These are phyloP conservation scores for Branchinecta lynchi DNA, from an alignment of 1,140 invertebrate genomes.

Conservation along the genomic window DNA sequence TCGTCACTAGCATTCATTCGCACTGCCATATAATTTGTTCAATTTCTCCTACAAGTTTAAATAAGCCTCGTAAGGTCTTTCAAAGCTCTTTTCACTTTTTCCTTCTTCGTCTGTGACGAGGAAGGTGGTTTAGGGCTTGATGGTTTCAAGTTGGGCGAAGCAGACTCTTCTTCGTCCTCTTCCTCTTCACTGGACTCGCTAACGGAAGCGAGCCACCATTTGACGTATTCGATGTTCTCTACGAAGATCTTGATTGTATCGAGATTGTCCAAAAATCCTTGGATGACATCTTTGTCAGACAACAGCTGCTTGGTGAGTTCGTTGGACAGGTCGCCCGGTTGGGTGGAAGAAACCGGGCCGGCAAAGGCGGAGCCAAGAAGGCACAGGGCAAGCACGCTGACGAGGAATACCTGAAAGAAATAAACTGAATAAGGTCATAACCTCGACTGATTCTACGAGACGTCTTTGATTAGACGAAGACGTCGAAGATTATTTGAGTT, in stretches of 20 bases:
- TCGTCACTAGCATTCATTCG: no score
- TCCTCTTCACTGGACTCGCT: background rate
- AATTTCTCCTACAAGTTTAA: no score
- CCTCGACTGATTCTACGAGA: no score
- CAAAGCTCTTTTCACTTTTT: background rate
- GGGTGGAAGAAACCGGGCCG: no score
- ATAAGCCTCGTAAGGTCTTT: background rate
- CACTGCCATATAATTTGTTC: no score
- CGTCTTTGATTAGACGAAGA: no score
- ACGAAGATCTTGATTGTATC: constrained; percentile 6
- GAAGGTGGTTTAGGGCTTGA: background rate
- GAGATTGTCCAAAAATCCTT: background rate
- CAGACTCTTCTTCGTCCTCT: background rate
- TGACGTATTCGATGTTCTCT: background rate
- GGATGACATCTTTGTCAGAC: background rate
- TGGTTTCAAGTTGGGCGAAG: background rate
- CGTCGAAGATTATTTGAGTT: no score
- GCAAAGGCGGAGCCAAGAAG: no score
- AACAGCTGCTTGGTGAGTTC: background rate
- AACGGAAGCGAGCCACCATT: constrained; percentile 2
- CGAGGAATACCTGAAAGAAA: no score
- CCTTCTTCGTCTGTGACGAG: background rate
- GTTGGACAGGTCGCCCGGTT: background rate
- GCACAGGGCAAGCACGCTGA: no score
- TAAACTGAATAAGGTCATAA: no score